phyloP scores from a whole-genome alignment of 2,113 vertebrate genomes.

The Gadus macrocephalus region DNA sequence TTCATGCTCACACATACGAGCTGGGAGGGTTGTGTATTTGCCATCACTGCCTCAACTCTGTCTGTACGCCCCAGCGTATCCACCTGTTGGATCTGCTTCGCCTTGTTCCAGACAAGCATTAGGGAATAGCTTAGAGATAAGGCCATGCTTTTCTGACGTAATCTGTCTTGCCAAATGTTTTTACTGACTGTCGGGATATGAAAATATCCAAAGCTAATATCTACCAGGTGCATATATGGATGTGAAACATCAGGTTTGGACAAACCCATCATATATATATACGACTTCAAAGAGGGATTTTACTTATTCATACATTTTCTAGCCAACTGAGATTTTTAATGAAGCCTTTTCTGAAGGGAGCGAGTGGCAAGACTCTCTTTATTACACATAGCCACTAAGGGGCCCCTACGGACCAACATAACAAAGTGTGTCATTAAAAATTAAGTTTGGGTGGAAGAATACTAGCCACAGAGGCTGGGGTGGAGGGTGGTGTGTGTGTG shows the following conservation, averaged over 20 bases:
- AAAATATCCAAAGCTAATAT: constrained; percentile 35
- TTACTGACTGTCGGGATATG: too few species aligned
- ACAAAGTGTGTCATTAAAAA: constrained; percentile 70
- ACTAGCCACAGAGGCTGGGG: constrained; percentile 55
- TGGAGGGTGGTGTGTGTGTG: constrained; percentile 7
- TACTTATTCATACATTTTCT: constrained; percentile 16
- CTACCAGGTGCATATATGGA: constrained; percentile 43
- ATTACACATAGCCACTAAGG: constrained; percentile 55
- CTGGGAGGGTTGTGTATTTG: too few species aligned
- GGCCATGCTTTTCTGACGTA: too few species aligned
- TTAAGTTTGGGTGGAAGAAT: constrained; percentile 60
- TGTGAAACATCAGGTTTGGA: constrained; percentile 45
- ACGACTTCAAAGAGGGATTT: background rate
- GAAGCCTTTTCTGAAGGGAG: constrained; percentile 57
- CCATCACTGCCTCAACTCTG: too few species aligned
- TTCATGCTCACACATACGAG: too few species aligned
- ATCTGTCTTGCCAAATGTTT: too few species aligned
- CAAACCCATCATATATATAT: background rate
- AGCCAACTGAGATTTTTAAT: constrained; percentile 51
- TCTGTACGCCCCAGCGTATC: too few species aligned
- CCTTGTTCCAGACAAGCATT: too few species aligned
- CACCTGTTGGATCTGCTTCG: too few species aligned
- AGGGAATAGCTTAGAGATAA: too few species aligned
- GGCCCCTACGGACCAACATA: constrained; percentile 56
- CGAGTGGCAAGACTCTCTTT: constrained; percentile 56